These are phyloP conservation scores for Cephalopachus bancanus DNA, from an alignment of 2,797 vertebrate species.

Conservation along the genomic window DNA sequence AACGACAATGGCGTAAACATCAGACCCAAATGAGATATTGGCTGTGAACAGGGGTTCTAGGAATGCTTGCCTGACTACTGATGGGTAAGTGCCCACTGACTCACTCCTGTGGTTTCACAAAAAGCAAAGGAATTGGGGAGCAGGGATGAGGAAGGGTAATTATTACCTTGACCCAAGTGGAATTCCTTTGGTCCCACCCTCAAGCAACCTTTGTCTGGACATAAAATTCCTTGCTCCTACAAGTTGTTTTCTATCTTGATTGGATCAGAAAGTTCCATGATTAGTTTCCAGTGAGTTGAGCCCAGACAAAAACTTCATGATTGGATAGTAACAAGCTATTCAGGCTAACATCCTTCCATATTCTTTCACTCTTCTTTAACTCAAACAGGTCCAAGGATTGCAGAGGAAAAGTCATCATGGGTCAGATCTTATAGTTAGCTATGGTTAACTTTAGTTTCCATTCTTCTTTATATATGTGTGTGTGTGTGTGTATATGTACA, in stretches of 20 bases:
- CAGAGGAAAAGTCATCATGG: conserved; percentile 27
- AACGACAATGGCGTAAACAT: background rate
- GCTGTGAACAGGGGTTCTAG: conserved; percentile 30
- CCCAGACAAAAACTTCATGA: conserved; percentile 71
- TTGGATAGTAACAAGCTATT: conserved; percentile 65
- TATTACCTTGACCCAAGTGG: background rate
- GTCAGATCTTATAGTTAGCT: conserved; percentile 21
- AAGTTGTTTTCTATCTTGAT: conserved; percentile 52
- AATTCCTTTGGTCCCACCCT: conserved; percentile 22
- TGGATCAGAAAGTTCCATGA: conserved; percentile 62
- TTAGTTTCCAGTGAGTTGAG: conserved; percentile 63
- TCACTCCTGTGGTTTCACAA: background rate
- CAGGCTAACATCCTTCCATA: conserved; percentile 60
- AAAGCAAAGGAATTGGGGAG: background rate
- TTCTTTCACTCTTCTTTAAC: conserved; percentile 62
- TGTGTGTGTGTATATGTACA: too few relatives aligned
- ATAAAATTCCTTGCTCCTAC: conserved; percentile 42
- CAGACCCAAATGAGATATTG: background rate
- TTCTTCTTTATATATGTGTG: background rate
- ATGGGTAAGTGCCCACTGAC: background rate
- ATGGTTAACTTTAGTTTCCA: conserved; percentile 10
- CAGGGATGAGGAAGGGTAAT: background rate
- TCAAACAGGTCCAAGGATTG: conserved; percentile 48
- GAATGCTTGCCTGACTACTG: background rate
- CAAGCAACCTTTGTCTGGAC: conserved; percentile 54